Evolutionary conservation across 2,888 invertebrate genomes (phyloP).

Genomic region (Micoletzkya japonica): DNA sequence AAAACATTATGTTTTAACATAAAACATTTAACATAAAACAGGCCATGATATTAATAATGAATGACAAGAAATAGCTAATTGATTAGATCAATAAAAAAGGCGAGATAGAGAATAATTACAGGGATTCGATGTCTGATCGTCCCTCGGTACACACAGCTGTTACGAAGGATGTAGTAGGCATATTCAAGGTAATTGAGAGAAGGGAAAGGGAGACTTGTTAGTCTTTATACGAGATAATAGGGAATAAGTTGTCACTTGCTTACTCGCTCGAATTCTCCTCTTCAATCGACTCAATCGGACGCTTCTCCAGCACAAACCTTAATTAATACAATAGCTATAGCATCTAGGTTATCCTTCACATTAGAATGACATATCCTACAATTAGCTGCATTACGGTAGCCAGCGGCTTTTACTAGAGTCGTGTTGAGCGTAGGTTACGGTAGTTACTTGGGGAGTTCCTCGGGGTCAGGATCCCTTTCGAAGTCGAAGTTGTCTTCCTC

Average conservation of each 20-base stretch:
- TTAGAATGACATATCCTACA: too few species aligned
- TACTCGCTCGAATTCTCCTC: constrained; percentile 17
- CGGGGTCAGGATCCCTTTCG: constrained; percentile 48
- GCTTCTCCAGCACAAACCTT: constrained; percentile 37
- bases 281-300: constrained; percentile 26
- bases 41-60: too few species aligned
- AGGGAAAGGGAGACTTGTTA: background rate
- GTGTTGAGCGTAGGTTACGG: background rate
- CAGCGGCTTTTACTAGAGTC: too few species aligned
- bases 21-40: too few species aligned
- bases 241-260: constrained; percentile 1
- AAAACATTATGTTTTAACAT: too few species aligned
- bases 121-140: constrained; percentile 17
- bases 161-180: constrained; percentile 81
- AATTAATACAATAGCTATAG: background rate
- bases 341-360: too few species aligned
- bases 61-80: too few species aligned
- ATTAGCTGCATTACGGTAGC: too few species aligned
- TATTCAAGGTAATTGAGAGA: constrained; percentile 74
- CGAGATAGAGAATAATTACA: background rate
- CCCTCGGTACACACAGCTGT: constrained; percentile 85
- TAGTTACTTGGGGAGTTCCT: constrained; percentile 45
- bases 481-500: constrained; percentile 54
- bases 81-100: background rate
- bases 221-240: background rate